Evolutionary conservation across 2,888 invertebrate species (phyloP), one percentile per base, ranked within the genome.

Genomic region (Junonia oenone): DNA sequence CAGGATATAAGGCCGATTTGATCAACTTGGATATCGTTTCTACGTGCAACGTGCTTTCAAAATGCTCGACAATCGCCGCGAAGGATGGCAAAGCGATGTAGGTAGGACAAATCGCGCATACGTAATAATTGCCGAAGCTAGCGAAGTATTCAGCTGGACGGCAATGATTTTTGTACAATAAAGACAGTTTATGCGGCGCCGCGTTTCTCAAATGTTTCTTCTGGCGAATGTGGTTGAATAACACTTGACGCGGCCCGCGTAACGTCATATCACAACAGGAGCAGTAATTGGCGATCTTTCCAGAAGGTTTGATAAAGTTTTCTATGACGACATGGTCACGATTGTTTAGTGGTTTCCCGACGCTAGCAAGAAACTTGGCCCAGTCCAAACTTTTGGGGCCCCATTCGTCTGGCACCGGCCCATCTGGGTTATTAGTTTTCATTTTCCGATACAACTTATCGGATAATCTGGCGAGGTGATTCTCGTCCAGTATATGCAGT

Each of bases 221-320:
- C 67, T 90, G 90, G 0, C 90, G 83, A 3, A 89, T 86, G 46
- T 90, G 90, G 47, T 89, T 90, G 69, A 90, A 90, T 1, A 90
- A 65, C 17, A 90, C 86, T 64, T 90, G 90, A 3, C 90, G 67
- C 0, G 89, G 89, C 1, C 90, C 90, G 50, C 90, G 90, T 43
- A 90, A 50, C 0, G 82, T 86, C 83, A 89, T 84, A 14, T 88
- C 90, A 49, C 90, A 90, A 56, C 89, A 89, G 0, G 79, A 75
- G 58, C 90, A 90, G 55, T 77, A 84, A 61, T 89, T 89, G 0
- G 84, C 81, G 3, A 87, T 76, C 68, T 90, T 90, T 0, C 87
- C 87, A 0, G 86, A 82, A 0, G 90, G 84, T 47, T 79, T 86
- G 0, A 90, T 89, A 27, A 90, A 90, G 64, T 90, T 90, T 53